A percentile compares a stretch with the other conserved stretches of the same genome.
Evolutionary conservation across 2,888 invertebrate genomes (phyloP).

Genomic region (Dolomedes plantarius): DNA sequence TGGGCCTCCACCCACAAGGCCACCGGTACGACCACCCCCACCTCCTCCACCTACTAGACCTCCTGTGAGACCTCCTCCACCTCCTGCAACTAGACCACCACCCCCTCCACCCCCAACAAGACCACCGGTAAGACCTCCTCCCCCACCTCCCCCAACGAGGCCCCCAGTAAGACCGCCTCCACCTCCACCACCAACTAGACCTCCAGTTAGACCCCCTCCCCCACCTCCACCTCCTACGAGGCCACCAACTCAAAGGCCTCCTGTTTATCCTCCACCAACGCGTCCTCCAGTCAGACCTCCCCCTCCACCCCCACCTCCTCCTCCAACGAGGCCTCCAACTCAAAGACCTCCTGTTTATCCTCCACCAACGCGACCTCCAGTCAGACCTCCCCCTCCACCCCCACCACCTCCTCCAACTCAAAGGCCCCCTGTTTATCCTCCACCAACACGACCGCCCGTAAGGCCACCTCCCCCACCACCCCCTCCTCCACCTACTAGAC

Average conservation of each 20-base stretch:
- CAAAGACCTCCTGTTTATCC: slow-evolving; percentile 33
- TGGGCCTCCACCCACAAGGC: slow-evolving; percentile 1
- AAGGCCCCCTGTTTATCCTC: slow-evolving; percentile 13
- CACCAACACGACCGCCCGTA: slow-evolving; percentile 14
- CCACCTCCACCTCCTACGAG: slow-evolving; percentile 30
- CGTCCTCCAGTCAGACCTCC: slow-evolving; percentile 74
- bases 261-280: background rate
- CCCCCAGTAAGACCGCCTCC: slow-evolving; percentile 17
- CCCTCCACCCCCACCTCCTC: slow-evolving; percentile 73
- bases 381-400: slow-evolving; percentile 22
- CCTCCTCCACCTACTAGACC: slow-evolving; percentile 30
- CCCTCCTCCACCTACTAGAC: slow-evolving; percentile 25
- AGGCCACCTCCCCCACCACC: slow-evolving; percentile 21
- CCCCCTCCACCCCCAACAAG: background rate
- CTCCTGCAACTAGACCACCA: background rate
- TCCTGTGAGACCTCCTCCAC: slow-evolving; percentile 19
- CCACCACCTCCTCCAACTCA: slow-evolving; percentile 1
- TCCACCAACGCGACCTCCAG: slow-evolving; percentile 27
- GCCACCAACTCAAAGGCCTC: slow-evolving; percentile 27
- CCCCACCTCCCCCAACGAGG: slow-evolving; percentile 48
- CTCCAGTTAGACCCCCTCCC: slow-evolving; percentile 30
- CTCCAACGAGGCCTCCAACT: slow-evolving; percentile 30
- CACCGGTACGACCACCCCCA: slow-evolving; percentile 26
- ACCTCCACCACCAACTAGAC: slow-evolving; percentile 17
- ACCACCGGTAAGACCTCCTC: slow-evolving; percentile 75